Percentiles rank a stretch among this genome's conserved stretches.
Evolutionary conservation across 1,140 invertebrate genomes (phyloP).

Genomic region (Acyrthosiphon pisum): DNA sequence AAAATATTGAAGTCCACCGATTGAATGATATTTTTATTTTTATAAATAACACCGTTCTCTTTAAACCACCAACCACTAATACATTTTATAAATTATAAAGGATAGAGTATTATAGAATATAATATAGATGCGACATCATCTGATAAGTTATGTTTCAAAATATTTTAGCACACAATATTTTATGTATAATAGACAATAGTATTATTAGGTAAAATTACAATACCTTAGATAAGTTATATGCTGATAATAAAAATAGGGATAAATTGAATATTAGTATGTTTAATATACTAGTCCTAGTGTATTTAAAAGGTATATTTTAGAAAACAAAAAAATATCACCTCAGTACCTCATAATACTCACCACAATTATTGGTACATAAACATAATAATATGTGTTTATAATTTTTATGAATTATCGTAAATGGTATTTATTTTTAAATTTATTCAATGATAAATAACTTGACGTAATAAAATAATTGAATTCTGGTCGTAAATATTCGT

Average conservation of each 20-base stretch:
- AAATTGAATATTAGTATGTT: not conserved
- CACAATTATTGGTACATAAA: not conserved
- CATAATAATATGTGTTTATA: not conserved
- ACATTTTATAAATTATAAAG: too few relatives aligned
- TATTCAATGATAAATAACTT: not conserved
- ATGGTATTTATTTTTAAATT: not conserved
- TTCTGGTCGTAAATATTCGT: not conserved
- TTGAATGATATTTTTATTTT: not conserved
- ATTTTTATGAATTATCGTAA: not conserved
- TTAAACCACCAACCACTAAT: not conserved
- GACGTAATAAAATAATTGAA: not conserved
- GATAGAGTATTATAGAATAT: not conserved
- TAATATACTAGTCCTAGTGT: not conserved
- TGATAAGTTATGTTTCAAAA: not conserved
- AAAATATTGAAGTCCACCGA: not conserved
- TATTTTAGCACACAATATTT: too few relatives aligned
- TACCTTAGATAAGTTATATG: not conserved
- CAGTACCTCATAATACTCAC: not conserved
- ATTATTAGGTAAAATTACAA: not conserved
- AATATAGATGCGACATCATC: not conserved
- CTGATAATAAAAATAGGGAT: not conserved
- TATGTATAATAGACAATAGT: too few relatives aligned
- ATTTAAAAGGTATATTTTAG: not conserved
- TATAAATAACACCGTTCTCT: not conserved
- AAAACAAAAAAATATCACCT: not conserved